Evolutionary conservation across 92 coral and sea anemone species (phyloP), one percentile per base, ranked within the genome.

Genomic region (Metridium senile): DNA sequence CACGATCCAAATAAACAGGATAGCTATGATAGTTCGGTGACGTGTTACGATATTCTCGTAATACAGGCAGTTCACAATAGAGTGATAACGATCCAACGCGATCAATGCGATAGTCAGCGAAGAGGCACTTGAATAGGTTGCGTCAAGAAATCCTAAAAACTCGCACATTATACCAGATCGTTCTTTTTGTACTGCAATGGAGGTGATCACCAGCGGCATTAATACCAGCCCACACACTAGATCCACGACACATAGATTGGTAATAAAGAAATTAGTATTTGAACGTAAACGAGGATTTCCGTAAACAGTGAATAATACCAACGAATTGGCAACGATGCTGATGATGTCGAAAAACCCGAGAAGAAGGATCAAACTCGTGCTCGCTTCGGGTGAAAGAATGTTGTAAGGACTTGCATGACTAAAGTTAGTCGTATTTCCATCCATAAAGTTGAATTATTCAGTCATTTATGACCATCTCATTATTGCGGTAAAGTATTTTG

Each of bases 1-100:
- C 23, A 86, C 91, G 17, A 87, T 29, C 99, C 99, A 96, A 11
- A 89, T 80, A 83, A 93, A 84, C 7, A 82, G 70, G 23, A 96
- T 87, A 8, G 81, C 96, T 2, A 90, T 75, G 13, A 71, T 86
- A 0, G 99, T 89, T 66, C 93, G 74, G 29, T 89, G 81, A 25
- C 86, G 97, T 52, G 97, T 92, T 52, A 96, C 91, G 10, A 93
- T 76, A 43, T 74, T 83, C 78, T 96, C 99, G 71, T 96, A 96
- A 61, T 88, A 93, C 11, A 96, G 86, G 43, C 99, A 96, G 86
- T 96, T 90, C 9, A 96, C 88, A 21, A 96, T 96, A 9, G 96
- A 87, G 70, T 92, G 97, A 51, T 96, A 96, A 9, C 99, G 87
- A 76, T 96, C 99, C 54, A 87, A 70, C 22, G 97, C 97, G 52